Conservation (phyloP, 1,140 invertebrate genomes). For the Brachionus manjavacas region DNA sequence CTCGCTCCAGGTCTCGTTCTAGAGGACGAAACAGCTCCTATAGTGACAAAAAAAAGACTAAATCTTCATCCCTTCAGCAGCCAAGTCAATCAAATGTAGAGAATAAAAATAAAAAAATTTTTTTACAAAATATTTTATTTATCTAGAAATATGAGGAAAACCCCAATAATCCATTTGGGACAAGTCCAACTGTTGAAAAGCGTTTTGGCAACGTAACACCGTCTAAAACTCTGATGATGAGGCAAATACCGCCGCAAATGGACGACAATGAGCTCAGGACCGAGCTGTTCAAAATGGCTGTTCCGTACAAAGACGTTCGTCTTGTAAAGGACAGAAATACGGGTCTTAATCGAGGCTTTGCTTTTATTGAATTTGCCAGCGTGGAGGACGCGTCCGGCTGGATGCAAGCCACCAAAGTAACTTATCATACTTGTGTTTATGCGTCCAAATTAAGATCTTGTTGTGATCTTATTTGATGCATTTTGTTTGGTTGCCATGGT, state of each 20-base stretch:
- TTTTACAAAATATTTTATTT: slow-evolving; percentile 47
- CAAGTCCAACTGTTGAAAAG: slow-evolving; percentile 77
- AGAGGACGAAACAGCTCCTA: neutral
- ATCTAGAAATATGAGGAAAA: slow-evolving; percentile 68
- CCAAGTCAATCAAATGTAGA: neutral
- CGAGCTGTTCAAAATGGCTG: slow-evolving; percentile 36
- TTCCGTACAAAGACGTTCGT: slow-evolving; percentile 52
- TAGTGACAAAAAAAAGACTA: neutral
- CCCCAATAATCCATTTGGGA: slow-evolving; percentile 68
- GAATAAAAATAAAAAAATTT: neutral
- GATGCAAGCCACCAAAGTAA: slow-evolving; percentile 89
- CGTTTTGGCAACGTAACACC: slow-evolving; percentile 65
- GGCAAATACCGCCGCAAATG: slow-evolving; percentile 32
- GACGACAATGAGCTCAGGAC: slow-evolving; percentile 22
- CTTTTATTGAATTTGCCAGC: slow-evolving; percentile 89
- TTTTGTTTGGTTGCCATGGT: neutral
- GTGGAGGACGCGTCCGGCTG: slow-evolving; percentile 78
- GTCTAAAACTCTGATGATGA: slow-evolving; percentile 42
- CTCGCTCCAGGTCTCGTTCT: neutral
- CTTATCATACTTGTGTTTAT: no score
- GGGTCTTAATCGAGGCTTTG: slow-evolving; percentile 73
- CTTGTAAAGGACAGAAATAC: slow-evolving; percentile 74
- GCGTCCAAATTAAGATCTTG: no score
- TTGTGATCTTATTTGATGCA: slow-evolving; percentile 43
- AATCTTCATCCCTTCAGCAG: neutral